phyloP scores from a whole-genome alignment of 2,113 vertebrate species.

The Malurus alboscapulatus region DNA sequence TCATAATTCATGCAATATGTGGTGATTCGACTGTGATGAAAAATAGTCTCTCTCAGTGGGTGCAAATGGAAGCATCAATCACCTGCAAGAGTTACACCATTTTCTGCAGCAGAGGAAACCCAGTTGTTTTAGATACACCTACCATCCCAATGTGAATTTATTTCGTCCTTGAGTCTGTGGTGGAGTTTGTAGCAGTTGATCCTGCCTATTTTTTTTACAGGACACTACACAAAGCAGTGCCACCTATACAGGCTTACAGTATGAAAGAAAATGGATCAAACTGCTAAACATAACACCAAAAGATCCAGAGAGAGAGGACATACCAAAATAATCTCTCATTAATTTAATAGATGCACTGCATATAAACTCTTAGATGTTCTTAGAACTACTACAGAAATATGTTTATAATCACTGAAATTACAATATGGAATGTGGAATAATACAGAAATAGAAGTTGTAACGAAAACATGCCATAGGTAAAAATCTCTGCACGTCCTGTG shows the following conservation, averaged over 20 bases:
- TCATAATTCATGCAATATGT: neutral
- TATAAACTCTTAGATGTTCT: neutral
- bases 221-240: neutral
- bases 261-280: neutral
- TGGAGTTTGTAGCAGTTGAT: neutral
- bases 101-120: neutral
- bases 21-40: neutral
- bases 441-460: neutral
- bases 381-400: conserved; percentile 40
- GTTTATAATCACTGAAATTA: conserved; percentile 28
- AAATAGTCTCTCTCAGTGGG: neutral
- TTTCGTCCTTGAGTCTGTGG: neutral
- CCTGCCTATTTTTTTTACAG: neutral
- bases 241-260: neutral
- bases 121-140: neutral
- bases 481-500: conserved; percentile 28
- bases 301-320: neutral
- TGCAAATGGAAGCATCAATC: neutral
- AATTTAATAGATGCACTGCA: neutral
- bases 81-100: neutral
- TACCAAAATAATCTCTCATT: neutral
- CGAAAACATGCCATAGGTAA: neutral
- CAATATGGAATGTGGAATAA: neutral
- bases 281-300: neutral
- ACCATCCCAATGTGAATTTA: neutral